phyloP scores from a whole-genome alignment of 2,888 invertebrate species.

The Ophioninae sp. region DNA sequence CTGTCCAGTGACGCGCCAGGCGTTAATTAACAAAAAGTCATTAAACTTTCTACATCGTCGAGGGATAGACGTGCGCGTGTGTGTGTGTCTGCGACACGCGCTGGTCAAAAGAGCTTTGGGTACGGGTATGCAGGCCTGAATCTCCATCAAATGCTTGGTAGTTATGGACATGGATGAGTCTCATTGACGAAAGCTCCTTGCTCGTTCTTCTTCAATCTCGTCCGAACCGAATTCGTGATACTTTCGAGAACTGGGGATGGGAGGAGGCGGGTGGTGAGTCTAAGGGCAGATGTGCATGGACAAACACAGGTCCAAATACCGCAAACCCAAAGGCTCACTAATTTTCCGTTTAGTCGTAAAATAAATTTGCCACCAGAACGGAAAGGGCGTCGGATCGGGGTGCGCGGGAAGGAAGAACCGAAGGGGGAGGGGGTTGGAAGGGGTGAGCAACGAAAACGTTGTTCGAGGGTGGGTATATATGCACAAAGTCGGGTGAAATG shows the following conservation, averaged over 20 bases:
- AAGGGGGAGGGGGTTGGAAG: constrained; percentile 8
- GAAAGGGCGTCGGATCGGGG: no score
- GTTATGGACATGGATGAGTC: constrained; percentile 4
- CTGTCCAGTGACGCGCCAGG: constrained; percentile 70
- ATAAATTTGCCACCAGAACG: constrained; percentile 74
- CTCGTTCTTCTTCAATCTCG: constrained; percentile 25
- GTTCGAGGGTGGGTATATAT: constrained; percentile 54
- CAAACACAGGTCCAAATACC: constrained; percentile 72
- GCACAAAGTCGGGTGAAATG: constrained; percentile 75
- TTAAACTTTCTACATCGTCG: constrained; percentile 79
- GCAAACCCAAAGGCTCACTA: constrained; percentile 79
- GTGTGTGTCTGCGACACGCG: background rate
- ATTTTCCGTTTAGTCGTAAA: constrained; percentile 80
- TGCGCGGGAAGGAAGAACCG: background rate
- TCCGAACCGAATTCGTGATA: constrained; percentile 21
- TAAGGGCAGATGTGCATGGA: constrained; percentile 53
- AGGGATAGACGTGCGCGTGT: constrained; percentile 53
- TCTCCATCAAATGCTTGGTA: constrained; percentile 34
- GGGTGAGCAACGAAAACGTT: constrained; percentile 18
- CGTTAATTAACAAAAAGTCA: constrained; percentile 81
- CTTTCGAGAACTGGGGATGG: constrained; percentile 4
- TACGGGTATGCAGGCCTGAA: constrained; percentile 66
- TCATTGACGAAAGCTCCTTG: constrained; percentile 9
- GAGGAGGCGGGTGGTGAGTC: constrained; percentile 46
- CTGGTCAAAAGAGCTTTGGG: constrained; percentile 70